Evolutionary conservation across 2,113 vertebrate species (phyloP), one percentile per base, ranked within the genome.

Genomic region (Leucopsar rothschildi): DNA sequence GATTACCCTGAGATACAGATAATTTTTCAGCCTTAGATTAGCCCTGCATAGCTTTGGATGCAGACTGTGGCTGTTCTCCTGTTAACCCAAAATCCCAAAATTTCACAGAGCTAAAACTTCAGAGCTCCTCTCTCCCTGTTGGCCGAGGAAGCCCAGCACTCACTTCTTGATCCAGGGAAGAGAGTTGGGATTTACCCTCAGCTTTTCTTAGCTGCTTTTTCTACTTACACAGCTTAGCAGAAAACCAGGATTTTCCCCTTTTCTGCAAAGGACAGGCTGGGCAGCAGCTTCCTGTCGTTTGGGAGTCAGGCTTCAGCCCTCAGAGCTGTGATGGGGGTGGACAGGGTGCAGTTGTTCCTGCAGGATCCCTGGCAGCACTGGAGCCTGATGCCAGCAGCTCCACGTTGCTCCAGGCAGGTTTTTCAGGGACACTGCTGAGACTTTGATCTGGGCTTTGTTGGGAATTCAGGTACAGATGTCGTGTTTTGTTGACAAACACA

Each of bases 311-410:
- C 53, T 25, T 73, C 55, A 73, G 9, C 86, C 45, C 61, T 82
- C 19, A 7, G 0, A 29, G 5, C 37, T 23, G 4, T 21, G 60
- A 16, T 59, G 52, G 59, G 37, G 6, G 5, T 4, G 6, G 91
- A 9, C 60, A 4, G 16, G 3, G 22, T 0, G 2, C 71, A 6
- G 42, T 56, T 55, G 19, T 49, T 88, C 86, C 64, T 56, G 1
- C 16, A 3, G 90, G 35, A 18, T 16, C 12, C 23, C 21, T 2
- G 3, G 3, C 18, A 37, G 5, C 6, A 31, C 40, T 1, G 3
- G 56, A 63, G 35, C 18, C n/a, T 20, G 63, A 22, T 33, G 63
- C 9, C 53, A 37, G 83, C 72, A 77, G 55, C 64, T 77, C 83
- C 66, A n/a, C 8, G 1, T 18, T 18, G 44, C 44, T 82, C 28